Conservation (phyloP, 2,113 vertebrate genomes). For the Cyprinodon brontotheroides region DNA sequence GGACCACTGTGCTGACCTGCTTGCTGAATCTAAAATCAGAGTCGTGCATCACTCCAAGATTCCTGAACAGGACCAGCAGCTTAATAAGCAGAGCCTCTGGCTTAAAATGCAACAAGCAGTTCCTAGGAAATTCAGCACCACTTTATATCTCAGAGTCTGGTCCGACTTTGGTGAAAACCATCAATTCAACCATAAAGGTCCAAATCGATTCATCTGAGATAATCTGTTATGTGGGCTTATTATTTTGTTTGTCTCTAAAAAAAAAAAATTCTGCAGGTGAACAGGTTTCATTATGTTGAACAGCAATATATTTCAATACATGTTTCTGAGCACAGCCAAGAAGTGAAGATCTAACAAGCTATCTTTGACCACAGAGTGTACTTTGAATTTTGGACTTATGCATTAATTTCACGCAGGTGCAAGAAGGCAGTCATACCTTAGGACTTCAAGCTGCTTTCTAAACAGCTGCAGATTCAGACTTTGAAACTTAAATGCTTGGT, state of each 20-base stretch:
- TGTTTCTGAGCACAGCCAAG: not conserved
- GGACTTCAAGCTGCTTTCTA: not conserved
- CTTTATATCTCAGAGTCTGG: not conserved
- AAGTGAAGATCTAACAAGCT: not conserved
- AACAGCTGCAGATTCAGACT: not conserved
- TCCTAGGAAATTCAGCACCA: too few relatives aligned
- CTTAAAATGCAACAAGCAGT: too few relatives aligned
- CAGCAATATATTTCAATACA: not conserved
- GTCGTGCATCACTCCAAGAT: too few relatives aligned
- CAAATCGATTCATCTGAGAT: too few relatives aligned
- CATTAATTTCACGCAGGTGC: not conserved
- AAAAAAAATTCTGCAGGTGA: not conserved
- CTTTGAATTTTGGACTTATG: not conserved
- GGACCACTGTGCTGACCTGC: too few relatives aligned
- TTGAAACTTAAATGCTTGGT: not conserved
- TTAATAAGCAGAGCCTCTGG: too few relatives aligned
- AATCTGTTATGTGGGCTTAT: too few relatives aligned
- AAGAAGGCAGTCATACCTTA: too few relatives aligned
- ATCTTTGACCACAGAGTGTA: not conserved
- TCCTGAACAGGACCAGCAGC: too few relatives aligned
- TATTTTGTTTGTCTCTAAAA: too few relatives aligned
- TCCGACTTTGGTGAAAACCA: not conserved
- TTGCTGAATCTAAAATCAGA: too few relatives aligned
- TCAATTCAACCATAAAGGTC: too few relatives aligned
- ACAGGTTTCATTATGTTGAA: not conserved